phyloP scores from a whole-genome alignment of 1,140 invertebrate species.

The Zaprionus camerounensis region DNA sequence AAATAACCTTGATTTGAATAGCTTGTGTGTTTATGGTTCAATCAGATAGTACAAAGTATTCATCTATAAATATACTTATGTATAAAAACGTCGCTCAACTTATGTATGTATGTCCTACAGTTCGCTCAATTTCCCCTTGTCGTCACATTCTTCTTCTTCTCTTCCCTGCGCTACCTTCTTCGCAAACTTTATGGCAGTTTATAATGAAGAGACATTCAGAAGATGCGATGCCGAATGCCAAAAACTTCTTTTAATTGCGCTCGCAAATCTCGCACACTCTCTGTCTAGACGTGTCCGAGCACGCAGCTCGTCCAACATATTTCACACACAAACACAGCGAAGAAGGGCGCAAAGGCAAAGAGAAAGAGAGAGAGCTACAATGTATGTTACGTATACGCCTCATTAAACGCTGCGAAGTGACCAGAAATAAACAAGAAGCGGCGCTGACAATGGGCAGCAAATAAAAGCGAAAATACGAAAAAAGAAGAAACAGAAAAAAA shows the following conservation, averaged over 20 bases:
- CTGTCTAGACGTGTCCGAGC: constrained; percentile 23
- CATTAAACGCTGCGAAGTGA: constrained; percentile 45
- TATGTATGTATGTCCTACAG: too few species aligned
- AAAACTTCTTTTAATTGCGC: constrained; percentile 26
- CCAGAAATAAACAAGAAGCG: constrained; percentile 43
- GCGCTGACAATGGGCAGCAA: constrained; percentile 37
- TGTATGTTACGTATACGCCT: constrained; percentile 56
- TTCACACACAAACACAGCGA: background rate
- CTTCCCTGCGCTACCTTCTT: too few species aligned
- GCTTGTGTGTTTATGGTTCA: too few species aligned
- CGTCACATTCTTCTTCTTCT: too few species aligned
- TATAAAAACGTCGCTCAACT: too few species aligned
- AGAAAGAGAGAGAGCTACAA: constrained; percentile 19
- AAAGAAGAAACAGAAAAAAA: constrained; percentile 7
- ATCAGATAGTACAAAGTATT: too few species aligned
- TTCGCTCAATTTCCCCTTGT: too few species aligned
- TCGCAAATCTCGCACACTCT: constrained; percentile 1
- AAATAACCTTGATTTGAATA: too few species aligned
- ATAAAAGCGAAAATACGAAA: constrained; percentile 12
- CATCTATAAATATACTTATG: too few species aligned
- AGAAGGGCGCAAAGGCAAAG: background rate
- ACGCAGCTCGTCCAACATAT: background rate
- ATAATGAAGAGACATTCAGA: background rate
- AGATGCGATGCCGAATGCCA: constrained; percentile 12
- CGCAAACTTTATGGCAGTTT: background rate